Evolutionary conservation across 2,113 vertebrate species (phyloP).

Genomic region (Oreochromis spilurus): DNA sequence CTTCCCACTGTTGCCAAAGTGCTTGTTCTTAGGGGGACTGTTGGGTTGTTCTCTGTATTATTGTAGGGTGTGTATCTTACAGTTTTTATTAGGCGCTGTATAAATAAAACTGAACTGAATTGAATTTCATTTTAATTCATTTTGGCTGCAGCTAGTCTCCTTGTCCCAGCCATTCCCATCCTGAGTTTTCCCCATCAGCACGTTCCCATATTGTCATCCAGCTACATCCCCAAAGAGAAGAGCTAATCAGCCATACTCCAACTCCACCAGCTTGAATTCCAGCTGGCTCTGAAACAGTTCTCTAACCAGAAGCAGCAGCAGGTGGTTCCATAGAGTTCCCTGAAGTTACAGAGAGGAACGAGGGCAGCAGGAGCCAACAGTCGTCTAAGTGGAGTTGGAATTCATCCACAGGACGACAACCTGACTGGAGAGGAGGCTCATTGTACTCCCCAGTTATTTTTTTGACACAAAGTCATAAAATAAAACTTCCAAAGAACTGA

Average conservation of each 20-base stretch:
- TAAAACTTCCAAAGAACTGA: background rate
- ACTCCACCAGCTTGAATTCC: background rate
- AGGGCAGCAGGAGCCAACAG: background rate
- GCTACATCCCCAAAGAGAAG: background rate
- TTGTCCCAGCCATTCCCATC: background rate
- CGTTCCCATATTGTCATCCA: background rate
- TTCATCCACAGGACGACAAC: background rate
- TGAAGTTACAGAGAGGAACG: background rate
- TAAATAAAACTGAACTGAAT: background rate
- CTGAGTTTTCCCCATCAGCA: background rate
- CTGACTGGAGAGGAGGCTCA: background rate
- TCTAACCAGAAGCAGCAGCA: background rate
- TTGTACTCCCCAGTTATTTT: background rate
- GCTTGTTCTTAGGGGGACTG: background rate
- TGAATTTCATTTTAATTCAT: background rate
- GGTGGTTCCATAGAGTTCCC: background rate
- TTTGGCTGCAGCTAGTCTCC: background rate
- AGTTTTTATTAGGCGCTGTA: background rate
- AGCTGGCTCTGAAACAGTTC: background rate
- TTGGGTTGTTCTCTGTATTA: accelerated
- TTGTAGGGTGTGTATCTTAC: background rate
- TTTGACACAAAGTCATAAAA: background rate
- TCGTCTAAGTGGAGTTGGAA: background rate
- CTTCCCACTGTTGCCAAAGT: background rate
- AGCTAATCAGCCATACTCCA: background rate